Conservation (phyloP, 2,888 invertebrate genomes). For the Caenorhabditis plicata region DNA sequence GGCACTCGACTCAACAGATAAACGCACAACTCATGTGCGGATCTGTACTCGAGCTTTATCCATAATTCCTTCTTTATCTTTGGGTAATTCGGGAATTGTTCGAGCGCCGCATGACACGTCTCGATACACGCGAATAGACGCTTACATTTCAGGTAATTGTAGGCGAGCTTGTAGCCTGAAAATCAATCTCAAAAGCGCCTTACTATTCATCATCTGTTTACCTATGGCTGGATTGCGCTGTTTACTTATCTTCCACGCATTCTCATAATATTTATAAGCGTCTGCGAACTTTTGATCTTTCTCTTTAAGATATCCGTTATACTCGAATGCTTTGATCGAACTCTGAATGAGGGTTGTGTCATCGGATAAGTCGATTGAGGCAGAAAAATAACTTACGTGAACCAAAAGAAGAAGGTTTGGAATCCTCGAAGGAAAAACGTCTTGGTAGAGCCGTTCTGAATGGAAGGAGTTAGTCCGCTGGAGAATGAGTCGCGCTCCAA, state of each 20-base stretch:
- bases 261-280: slow-evolving; percentile 80
- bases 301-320: slow-evolving; percentile 82
- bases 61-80: slow-evolving; percentile 88
- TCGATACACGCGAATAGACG: slow-evolving; percentile 87
- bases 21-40: slow-evolving; percentile 22
- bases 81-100: slow-evolving; percentile 77
- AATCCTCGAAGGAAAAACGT: too few species aligned
- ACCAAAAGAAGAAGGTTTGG: too few species aligned
- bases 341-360: slow-evolving; percentile 71
- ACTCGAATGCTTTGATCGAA: slow-evolving; percentile 86
- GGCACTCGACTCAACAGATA: too few species aligned
- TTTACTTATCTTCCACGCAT: slow-evolving; percentile 83
- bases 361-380: too few species aligned
- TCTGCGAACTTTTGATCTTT: slow-evolving; percentile 87
- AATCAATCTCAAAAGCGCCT: slow-evolving; percentile 7
- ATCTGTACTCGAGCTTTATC: slow-evolving; percentile 74
- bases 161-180: slow-evolving; percentile 84
- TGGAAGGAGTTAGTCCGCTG: too few species aligned
- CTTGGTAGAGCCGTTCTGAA: too few species aligned
- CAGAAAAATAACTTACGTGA: too few species aligned
- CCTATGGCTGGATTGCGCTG: slow-evolving; percentile 81
- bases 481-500: too few species aligned
- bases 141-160: slow-evolving; percentile 86
- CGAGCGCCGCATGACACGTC: slow-evolving; percentile 42
- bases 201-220: slow-evolving; percentile 44